Evolutionary conservation across 2,113 vertebrate genomes (phyloP), one percentile per base, ranked within the genome.

Genomic region (Datnioides undecimradiatus): DNA sequence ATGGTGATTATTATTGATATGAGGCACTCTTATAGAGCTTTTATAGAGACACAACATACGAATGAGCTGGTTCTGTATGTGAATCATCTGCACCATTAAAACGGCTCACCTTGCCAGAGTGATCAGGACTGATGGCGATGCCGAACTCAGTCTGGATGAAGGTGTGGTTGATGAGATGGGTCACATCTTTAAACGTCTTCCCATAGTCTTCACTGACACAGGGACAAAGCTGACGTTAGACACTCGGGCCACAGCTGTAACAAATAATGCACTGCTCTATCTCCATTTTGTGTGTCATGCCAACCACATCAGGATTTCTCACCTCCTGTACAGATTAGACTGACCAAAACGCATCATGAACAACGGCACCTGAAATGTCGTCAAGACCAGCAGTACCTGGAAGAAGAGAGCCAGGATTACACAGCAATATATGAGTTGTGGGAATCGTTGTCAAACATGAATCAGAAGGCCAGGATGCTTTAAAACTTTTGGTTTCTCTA

Each of bases 321-420:
- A 97, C 96, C 96, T 97, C 88, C 96, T 94, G 91, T 97, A 97
- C 0, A 98, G 95, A 76, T 95, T 95, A 27, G 96, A 98, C 91
- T 97, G 96, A 54, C 95, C 95, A 0, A 96, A 96, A 54, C 91
- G 94, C 90, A 96, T 89, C 90, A 96, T 94, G 73, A 96, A 93
- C 84, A 96, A 77, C 0, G 97, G 96, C 75, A 97, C 92, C 48
- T 96, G 95, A 83, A 97, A 98, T 0, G 96, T 97, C 0, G 96
- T 98, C 85, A 97, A 88, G 19, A 96, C 96, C 45, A 97, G 91
- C 84, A 97, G 94, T 67, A 97, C 95, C 96, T 97, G 71, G 25
- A 17, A 70, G 43, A 46, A 43, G 36, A 69, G 23, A 40, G 3
- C 8, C 12, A 8, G 4, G 13, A 25, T 58, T 14, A 67, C 9